Evolutionary conservation across 1,140 invertebrate genomes (phyloP).

Genomic region (Drosophila busckii): DNA sequence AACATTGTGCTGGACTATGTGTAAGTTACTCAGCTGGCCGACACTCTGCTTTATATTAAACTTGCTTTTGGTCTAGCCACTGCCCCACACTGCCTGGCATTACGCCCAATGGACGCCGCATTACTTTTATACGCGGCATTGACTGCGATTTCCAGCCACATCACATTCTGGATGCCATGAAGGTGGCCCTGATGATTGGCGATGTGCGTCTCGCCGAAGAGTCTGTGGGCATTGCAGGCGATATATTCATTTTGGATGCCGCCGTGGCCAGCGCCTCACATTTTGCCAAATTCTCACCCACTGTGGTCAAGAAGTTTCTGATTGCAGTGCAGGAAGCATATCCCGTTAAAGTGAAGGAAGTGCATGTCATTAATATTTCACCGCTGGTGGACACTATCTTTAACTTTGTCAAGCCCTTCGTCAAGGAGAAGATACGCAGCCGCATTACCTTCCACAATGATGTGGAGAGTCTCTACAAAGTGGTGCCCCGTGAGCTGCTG

Average conservation of each 20-base stretch:
- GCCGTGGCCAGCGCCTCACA: constrained; percentile 85
- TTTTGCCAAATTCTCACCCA: constrained; percentile 87
- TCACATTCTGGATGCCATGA: constrained; percentile 85
- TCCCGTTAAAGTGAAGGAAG: constrained; percentile 90
- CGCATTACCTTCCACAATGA: constrained; percentile 88
- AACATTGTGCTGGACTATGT: constrained; percentile 84
- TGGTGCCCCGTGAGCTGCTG: constrained; percentile 87
- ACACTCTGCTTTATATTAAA: neutral
- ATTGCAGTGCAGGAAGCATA: constrained; percentile 91
- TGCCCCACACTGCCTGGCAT: constrained; percentile 88
- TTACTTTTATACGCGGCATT: constrained; percentile 85
- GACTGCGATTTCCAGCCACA: constrained; percentile 82
- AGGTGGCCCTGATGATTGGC: constrained; percentile 89
- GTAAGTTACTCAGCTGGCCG: constrained; percentile 81
- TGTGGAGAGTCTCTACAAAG: constrained; percentile 86
- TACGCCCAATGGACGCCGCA: constrained; percentile 87
- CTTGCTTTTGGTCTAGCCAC: constrained; percentile 80
- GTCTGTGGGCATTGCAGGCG: constrained; percentile 87
- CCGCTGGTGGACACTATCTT: constrained; percentile 89
- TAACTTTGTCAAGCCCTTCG: constrained; percentile 90
- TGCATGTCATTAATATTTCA: constrained; percentile 91
- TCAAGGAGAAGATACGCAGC: constrained; percentile 91
- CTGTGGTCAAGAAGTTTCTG: constrained; percentile 88
- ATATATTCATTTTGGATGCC: constrained; percentile 89
- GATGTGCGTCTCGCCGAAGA: constrained; percentile 89